Conservation (phyloP, 2,797 vertebrate species). For the Momotus momota region DNA sequence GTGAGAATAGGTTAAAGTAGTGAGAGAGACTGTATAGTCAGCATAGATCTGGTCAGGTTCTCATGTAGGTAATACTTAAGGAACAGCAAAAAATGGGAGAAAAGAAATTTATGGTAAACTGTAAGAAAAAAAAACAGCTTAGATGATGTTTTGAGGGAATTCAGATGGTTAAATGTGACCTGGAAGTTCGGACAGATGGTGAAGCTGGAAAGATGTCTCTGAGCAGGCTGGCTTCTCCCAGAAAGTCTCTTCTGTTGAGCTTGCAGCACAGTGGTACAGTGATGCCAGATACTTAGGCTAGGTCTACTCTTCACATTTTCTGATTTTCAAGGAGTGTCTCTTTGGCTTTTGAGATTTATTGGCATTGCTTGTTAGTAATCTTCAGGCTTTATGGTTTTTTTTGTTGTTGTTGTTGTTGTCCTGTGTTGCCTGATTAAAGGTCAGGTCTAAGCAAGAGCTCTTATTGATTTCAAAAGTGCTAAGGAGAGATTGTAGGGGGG, state of each 20-base stretch:
- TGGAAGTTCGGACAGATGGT: neutral
- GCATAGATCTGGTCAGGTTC: neutral
- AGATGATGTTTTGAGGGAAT: neutral
- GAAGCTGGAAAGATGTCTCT: neutral
- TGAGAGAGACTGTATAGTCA: neutral
- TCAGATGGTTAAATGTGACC: neutral
- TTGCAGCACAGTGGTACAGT: neutral
- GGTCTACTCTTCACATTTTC: neutral
- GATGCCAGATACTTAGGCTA: neutral
- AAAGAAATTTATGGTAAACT: accelerated
- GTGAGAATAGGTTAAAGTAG: neutral
- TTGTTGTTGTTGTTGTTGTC: neutral
- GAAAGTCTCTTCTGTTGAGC: neutral
- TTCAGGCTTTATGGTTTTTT: neutral
- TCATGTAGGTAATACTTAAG: neutral
- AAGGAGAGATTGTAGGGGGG: neutral
- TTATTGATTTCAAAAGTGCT: neutral
- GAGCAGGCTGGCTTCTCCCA: neutral
- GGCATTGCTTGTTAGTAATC: neutral
- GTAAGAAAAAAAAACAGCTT: neutral
- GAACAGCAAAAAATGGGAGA: neutral
- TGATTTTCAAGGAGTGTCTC: neutral
- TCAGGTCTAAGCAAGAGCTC: neutral
- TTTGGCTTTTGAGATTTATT: neutral
- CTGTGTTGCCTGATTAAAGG: slow-evolving; percentile 2